phyloP scores from a whole-genome alignment of 2,113 vertebrate genomes.

The Vidua chalybeata region DNA sequence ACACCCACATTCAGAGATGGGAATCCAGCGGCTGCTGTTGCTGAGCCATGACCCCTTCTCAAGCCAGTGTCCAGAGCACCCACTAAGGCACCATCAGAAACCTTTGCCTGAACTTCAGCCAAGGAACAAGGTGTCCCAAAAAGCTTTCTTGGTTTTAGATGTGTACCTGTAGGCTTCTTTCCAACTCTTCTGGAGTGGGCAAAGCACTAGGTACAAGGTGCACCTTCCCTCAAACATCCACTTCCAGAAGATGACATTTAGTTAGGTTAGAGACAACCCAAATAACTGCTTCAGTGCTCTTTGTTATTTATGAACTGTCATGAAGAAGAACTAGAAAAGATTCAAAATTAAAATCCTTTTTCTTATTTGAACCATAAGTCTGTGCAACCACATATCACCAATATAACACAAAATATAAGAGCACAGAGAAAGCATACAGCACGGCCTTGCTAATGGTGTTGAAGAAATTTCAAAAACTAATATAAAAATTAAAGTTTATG shows the following conservation, averaged over 20 bases:
- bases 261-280: background rate
- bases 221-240: background rate
- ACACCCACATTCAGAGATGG: background rate
- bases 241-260: background rate
- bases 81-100: background rate
- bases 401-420: background rate
- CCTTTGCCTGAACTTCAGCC: background rate
- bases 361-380: background rate
- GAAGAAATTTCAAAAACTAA: background rate
- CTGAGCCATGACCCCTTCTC: background rate
- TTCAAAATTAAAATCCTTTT: background rate
- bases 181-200: background rate
- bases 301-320: background rate
- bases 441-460: background rate
- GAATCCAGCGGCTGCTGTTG: background rate
- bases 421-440: background rate
- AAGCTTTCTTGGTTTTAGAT: background rate
- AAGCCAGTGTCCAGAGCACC: background rate
- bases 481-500: background rate
- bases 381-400: background rate
- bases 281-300: background rate
- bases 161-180: background rate
- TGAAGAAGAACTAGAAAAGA: background rate
- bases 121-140: background rate
- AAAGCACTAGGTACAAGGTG: background rate